A percentile compares a stretch with the other conserved stretches of the same genome.
Conservation (phyloP, 2,113 vertebrate genomes). For the Callospermophilus lateralis region DNA sequence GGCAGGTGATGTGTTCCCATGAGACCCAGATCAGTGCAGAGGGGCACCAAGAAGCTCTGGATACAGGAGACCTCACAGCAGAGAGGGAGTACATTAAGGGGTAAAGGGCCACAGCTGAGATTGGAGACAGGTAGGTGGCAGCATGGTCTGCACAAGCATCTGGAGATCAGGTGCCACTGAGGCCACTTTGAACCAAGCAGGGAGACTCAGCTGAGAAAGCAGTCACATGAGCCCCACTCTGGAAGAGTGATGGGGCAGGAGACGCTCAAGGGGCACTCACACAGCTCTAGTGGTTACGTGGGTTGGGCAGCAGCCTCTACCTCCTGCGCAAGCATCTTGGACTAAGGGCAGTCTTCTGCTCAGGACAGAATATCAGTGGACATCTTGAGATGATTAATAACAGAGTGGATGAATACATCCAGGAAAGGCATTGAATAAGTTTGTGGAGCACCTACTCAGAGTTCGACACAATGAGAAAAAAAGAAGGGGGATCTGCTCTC, state of each 20-base stretch:
- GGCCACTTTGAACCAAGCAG: accelerated
- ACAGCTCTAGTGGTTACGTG: no score
- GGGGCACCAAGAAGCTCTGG: no score
- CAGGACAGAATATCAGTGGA: no score
- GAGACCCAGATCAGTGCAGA: no score
- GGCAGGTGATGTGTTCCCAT: no score
- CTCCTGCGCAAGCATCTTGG: accelerated
- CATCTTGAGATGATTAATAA: not conserved
- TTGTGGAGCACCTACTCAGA: not conserved
- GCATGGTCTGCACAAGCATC: not conserved
- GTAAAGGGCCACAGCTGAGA: no score
- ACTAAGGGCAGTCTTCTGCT: no score
- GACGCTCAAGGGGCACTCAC: not conserved
- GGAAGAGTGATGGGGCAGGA: no score
- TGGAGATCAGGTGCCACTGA: not conserved
- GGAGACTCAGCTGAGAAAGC: accelerated
- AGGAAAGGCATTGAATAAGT: not conserved
- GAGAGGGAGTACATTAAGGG: no score
- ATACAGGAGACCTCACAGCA: no score
- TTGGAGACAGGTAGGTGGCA: not conserved
- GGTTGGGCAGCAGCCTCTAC: no score
- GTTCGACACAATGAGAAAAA: no score
- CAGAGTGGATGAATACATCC: not conserved
- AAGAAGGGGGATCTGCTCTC: not conserved
- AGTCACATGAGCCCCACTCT: accelerated